phyloP scores from a whole-genome alignment of 2,888 invertebrate genomes.

The Germaria angustata region DNA sequence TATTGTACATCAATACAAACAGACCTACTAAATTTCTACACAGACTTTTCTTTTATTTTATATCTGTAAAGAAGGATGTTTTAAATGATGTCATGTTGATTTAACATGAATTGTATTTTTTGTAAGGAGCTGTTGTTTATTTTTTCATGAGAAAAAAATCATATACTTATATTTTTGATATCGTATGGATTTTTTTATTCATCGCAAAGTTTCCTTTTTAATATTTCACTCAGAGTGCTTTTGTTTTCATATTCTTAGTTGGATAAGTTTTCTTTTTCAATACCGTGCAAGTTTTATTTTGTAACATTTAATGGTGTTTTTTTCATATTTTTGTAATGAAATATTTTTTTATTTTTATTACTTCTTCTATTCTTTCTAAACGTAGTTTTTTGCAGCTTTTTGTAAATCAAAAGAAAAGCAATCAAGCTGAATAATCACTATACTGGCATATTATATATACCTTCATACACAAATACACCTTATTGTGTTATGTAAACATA shows the following conservation, averaged over 20 bases:
- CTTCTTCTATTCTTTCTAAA: constrained; percentile 2
- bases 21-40: background rate
- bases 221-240: background rate
- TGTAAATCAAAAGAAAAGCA: constrained; percentile 66
- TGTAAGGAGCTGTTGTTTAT: background rate
- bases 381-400: constrained; percentile 22
- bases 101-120: constrained; percentile 59
- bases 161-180: constrained; percentile 4
- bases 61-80: constrained; percentile 27
- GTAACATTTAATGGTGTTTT: constrained; percentile 17
- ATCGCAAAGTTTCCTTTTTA: background rate
- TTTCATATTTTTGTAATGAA: constrained; percentile 42
- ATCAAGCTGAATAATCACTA: constrained; percentile 68
- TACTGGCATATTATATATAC: constrained; percentile 1
- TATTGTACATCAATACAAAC: background rate
- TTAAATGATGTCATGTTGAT: constrained; percentile 63
- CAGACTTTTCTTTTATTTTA: background rate
- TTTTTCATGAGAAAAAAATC: constrained; percentile 4
- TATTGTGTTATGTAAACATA: background rate
- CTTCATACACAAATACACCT: background rate
- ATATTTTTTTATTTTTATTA: constrained; percentile 14
- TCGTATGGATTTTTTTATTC: constrained; percentile 30
- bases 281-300: background rate
- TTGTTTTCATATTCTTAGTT: constrained; percentile 14
- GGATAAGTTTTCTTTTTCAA: constrained; percentile 29